These are phyloP conservation scores for Hemiprocne comata DNA, from an alignment of 2,113 vertebrate species.

Conservation along the genomic window DNA sequence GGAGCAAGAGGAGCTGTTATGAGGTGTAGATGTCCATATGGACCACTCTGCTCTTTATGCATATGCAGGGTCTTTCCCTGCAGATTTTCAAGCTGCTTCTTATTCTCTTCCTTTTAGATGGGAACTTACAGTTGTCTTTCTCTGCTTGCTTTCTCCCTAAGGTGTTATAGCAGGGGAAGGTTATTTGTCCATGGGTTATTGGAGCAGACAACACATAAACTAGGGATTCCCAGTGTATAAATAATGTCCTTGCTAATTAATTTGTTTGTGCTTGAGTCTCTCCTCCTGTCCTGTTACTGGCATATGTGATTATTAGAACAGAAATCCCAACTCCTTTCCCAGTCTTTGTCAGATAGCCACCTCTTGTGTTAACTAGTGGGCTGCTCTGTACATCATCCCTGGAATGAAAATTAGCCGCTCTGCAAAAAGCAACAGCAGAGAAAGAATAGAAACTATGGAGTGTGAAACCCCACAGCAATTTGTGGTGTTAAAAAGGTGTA, in stretches of 20 bases:
- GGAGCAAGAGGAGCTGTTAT: not conserved
- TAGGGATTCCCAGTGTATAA: constrained; percentile 67
- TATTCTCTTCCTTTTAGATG: not conserved
- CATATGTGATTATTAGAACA: constrained; percentile 38
- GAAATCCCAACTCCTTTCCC: not conserved
- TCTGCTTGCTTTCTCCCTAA: not conserved
- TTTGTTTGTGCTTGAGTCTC: constrained; percentile 51
- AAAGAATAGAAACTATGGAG: not conserved
- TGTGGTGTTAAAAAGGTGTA: not conserved
- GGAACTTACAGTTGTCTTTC: not conserved
- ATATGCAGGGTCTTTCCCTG: not conserved
- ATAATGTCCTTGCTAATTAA: constrained; percentile 69
- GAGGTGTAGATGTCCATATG: not conserved
- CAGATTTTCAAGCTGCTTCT: constrained; percentile 21
- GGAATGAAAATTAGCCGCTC: constrained; percentile 32
- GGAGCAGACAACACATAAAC: constrained; percentile 48
- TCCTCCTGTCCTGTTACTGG: not conserved
- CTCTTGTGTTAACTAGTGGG: not conserved
- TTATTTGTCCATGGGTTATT: constrained; percentile 55
- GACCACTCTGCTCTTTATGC: not conserved
- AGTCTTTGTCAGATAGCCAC: constrained; percentile 7
- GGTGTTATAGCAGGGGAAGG: not conserved
- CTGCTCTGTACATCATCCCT: not conserved
- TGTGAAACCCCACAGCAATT: not conserved
- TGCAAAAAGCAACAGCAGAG: not conserved